Percentiles rank a stretch among this genome's conserved stretches.
Conservation (phyloP, 1,140 invertebrate genomes). For the Drosophila saltans region DNA sequence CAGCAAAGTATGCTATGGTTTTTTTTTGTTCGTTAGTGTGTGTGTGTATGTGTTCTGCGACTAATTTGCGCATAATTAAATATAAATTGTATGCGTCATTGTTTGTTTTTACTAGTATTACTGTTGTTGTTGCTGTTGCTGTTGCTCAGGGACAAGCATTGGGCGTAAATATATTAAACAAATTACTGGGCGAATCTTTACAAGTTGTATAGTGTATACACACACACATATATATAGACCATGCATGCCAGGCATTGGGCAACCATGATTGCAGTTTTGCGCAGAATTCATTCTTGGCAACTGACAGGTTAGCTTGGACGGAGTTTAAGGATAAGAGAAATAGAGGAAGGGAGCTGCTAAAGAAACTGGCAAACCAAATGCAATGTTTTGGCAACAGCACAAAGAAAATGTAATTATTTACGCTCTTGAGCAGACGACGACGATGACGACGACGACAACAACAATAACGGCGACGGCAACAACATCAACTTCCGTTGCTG, state of each 20-base stretch:
- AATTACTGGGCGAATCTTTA: constrained; percentile 55
- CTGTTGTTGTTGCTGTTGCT: constrained; percentile 30
- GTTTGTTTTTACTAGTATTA: constrained; percentile 61
- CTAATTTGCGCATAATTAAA: constrained; percentile 82
- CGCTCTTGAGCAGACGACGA: constrained; percentile 72
- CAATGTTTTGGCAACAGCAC: constrained; percentile 77
- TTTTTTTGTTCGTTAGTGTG: constrained; percentile 25
- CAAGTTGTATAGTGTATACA: constrained; percentile 52
- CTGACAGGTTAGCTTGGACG: constrained; percentile 52
- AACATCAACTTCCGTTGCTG: constrained; percentile 46
- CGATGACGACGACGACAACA: constrained; percentile 41
- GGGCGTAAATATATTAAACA: constrained; percentile 82
- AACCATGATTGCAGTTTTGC: constrained; percentile 11
- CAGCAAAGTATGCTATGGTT: constrained; percentile 64
- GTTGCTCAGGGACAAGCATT: constrained; percentile 65
- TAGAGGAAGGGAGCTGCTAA: background rate
- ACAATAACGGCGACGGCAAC: constrained; percentile 45
- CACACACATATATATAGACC: background rate
- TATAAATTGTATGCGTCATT: constrained; percentile 77
- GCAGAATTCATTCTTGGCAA: constrained; percentile 46
- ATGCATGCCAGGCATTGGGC: constrained; percentile 30
- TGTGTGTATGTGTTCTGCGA: constrained; percentile 31
- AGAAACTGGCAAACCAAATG: constrained; percentile 40
- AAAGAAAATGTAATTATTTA: constrained; percentile 82
- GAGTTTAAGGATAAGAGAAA: background rate